Percentiles rank a stretch among this genome's conserved stretches.
Conservation (phyloP, 2,888 invertebrate species). For the Himalopsyche anomala region DNA sequence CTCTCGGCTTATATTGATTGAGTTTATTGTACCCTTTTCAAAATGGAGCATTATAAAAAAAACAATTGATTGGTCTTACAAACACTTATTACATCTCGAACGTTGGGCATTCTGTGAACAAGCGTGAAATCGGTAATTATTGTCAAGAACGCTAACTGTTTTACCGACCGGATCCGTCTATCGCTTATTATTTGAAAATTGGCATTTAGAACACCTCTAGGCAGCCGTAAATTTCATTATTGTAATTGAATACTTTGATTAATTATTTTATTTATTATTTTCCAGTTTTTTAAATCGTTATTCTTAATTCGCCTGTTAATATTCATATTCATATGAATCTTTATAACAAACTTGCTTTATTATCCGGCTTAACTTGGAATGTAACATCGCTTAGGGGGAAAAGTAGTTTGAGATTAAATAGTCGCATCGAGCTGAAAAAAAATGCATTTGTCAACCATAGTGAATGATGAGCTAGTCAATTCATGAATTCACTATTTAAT, state of each 20-base stretch:
- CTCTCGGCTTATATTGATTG: too few species aligned
- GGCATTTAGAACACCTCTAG: not conserved
- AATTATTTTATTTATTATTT: constrained; percentile 1
- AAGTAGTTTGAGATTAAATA: too few species aligned
- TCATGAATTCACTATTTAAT: too few species aligned
- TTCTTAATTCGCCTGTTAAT: too few species aligned
- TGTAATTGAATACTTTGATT: constrained; percentile 8
- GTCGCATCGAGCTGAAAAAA: too few species aligned
- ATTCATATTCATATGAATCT: too few species aligned
- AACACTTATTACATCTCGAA: not conserved
- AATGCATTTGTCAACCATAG: too few species aligned
- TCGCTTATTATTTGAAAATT: constrained; percentile 2
- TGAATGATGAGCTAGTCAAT: too few species aligned
- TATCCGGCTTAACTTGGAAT: too few species aligned
- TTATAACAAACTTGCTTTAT: too few species aligned
- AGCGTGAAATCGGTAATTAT: constrained; percentile 10
- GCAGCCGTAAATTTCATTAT: not conserved
- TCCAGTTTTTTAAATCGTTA: not conserved
- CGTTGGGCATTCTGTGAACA: constrained; percentile 11
- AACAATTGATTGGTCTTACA: not conserved
- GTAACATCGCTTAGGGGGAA: too few species aligned
- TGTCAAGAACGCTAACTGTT: constrained; percentile 20
- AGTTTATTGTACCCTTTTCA: not conserved
- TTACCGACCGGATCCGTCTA: constrained; percentile 10
- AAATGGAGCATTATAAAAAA: not conserved